Evolutionary conservation across 2,888 invertebrate species (phyloP).

Genomic region (Graphium colonna): DNA sequence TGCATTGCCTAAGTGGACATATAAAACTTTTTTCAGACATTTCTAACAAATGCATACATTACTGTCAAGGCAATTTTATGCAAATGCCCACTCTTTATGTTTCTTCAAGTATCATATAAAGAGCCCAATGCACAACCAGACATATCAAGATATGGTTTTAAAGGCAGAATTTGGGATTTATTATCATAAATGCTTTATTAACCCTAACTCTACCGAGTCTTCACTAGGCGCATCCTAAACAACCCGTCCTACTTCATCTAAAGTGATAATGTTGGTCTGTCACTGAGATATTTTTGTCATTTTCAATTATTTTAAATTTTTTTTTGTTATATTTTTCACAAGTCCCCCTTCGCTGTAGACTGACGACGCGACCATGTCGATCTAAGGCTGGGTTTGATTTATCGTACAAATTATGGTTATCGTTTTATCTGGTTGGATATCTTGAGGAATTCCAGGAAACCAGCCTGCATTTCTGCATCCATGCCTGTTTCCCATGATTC

Average conservation of each 20-base stretch:
- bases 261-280: constrained; percentile 41
- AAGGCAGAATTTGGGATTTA: constrained; percentile 1
- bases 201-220: constrained; percentile 9
- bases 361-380: constrained; percentile 53
- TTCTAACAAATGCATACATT: constrained; percentile 19
- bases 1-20: constrained; percentile 7
- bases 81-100: background rate
- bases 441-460: constrained; percentile 75
- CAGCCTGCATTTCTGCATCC: constrained; percentile 75
- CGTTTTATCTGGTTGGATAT: constrained; percentile 78
- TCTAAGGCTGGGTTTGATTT: constrained; percentile 38
- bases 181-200: constrained; percentile 3
- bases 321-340: constrained; percentile 59
- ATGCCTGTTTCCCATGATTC: constrained; percentile 76
- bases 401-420: constrained; percentile 51
- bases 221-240: constrained; percentile 11
- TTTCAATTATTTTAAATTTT: constrained; percentile 60
- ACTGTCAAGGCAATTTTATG: constrained; percentile 1
- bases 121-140: constrained; percentile 11
- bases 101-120: background rate
- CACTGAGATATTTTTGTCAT: constrained; percentile 61
- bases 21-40: constrained; percentile 23
- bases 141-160: constrained; percentile 2
- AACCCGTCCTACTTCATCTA: constrained; percentile 28
- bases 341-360: constrained; percentile 39